Base-by-base conservation (phyloP, 2,113 vertebrate species). In the Mirounga angustirostris region DNA sequence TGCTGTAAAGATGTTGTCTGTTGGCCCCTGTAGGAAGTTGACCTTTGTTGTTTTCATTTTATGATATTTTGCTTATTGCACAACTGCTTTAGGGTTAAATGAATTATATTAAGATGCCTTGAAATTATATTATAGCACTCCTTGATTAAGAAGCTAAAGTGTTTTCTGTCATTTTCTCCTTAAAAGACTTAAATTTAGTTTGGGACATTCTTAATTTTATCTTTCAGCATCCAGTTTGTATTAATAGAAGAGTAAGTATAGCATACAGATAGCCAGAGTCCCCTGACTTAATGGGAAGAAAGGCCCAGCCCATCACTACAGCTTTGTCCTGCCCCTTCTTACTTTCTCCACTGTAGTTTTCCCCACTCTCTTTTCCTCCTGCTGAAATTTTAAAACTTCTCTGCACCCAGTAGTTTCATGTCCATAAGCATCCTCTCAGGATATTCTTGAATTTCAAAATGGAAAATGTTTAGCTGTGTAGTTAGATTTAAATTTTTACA, bases 61-160 rank as follows among this genome's bases (percentile, higher is more conserved):
- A 93, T 80, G 87, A 90, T 63, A 97, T 92, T 98, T 98, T 87
- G 95, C 97, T 99, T 98, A 94, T 98, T 98, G 98, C 96, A 98
- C 95, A 98, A 67, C 98, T 97, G 97, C 97, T 99, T 98, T 98
- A 98, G 98, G 84, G 94, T 98, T 97, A 98, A 98, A 97, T 97
- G 95, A 96, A 95, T 98, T 98, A 88, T 98, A 98, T 98, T 98
- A 84, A 97, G 89, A 98, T 98, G 97, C 97, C 98, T 98, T 98
- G 98, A 98, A 95, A 98, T 98, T 97, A 97, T 80, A 59, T 98
- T 97, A 96, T 98, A 97, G 98, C 91, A 94, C 95, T 96, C 97
- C 82, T 95, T 97, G 88, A 97, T 96, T 98, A 97, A 94, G 97
- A 97, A 96, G 84, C 15, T 96, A 81, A 97, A 94, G 92, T 71